These are phyloP conservation scores for Bursaphelenchus okinawaensis DNA, from an alignment of 2,888 invertebrate genomes.

Conservation along the genomic window DNA sequence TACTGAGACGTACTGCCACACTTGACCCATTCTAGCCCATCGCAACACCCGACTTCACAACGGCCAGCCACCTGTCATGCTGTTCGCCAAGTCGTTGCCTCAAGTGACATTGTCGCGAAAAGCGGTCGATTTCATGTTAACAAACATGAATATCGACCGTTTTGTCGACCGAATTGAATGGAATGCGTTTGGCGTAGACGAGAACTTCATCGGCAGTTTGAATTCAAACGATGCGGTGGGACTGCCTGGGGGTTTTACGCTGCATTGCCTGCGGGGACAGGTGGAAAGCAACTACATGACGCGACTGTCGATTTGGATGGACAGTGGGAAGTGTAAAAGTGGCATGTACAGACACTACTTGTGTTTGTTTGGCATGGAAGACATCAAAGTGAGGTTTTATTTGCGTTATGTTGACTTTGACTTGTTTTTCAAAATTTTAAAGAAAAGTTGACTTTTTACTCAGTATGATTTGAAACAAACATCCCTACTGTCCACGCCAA, in stretches of 20 bases:
- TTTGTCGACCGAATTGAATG: slow-evolving; percentile 14
- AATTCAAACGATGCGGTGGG: slow-evolving; percentile 15
- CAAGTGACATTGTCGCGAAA: slow-evolving; percentile 15
- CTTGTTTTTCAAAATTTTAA: no score
- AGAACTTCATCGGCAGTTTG: slow-evolving; percentile 16
- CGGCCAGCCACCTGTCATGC: slow-evolving; percentile 11
- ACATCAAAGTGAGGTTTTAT: no score
- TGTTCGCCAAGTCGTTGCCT: slow-evolving; percentile 17
- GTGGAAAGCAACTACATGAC: no score
- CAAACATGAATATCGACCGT: slow-evolving; percentile 14
- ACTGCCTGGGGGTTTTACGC: slow-evolving; percentile 23
- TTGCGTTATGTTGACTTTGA: no score
- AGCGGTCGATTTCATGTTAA: slow-evolving; percentile 24
- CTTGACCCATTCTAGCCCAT: no score
- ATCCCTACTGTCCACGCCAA: no score
- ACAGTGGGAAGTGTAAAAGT: no score
- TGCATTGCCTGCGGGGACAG: slow-evolving; percentile 13
- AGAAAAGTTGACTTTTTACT: no score
- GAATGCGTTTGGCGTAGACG: slow-evolving; percentile 18
- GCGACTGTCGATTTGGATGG: no score
- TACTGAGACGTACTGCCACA: no score
- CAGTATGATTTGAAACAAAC: no score
- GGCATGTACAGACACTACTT: no score
- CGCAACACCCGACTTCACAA: slow-evolving; percentile 6
- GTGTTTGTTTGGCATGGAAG: slow-evolving; percentile 1